Base-by-base conservation (phyloP, 2,888 invertebrate species). In the Chesias legatella region DNA sequence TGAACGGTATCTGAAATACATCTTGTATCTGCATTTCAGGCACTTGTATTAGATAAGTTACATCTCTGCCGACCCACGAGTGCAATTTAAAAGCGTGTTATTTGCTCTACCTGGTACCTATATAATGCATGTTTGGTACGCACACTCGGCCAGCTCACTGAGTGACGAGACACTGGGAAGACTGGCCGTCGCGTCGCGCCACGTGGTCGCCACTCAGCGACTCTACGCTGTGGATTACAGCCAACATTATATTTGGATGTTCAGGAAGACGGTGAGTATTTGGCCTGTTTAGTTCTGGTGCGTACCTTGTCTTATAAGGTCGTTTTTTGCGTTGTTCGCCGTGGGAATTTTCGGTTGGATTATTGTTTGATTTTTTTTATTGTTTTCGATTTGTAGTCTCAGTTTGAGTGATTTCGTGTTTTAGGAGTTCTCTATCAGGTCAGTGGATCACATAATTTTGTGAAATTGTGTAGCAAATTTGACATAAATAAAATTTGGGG, bases 201-300 rank as follows among this genome's bases (percentile, higher is more conserved):
- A n/a, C 5, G 32, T 7, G 22, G 7, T 20, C 21, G 26, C 22
- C 17, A 22, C 7, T 1, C n/a, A 11, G 11, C 36, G 24, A 7
- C 17, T n/a, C n/a, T 24, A 13, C 33, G 9, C 13, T 33, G 53
- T 53, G 53, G 53, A 44, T 1, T 24, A 20, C 8, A 24, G 53
- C 53, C 53, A 53, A 48, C 30, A 9, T 29, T 53, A 51, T 51
- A 44, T 47, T 53, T 43, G 46, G 48, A 48, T 35, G 43, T 38
- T 43, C 43, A 48, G 51, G 53, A 53, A 53, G 48, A 39, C 25
- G 10, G 53, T 51, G 33, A 51, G 53, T 53, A 43, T 51, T 51
- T 51, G 51, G 53, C 51, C 13, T 22, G 22, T 22, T 22, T n/a
- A 22, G 22, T 22, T 5, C 1, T 22, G 6, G 4, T 1, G n/a